Conservation (phyloP, 2,888 invertebrate genomes). For the Lobophora halterata region DNA sequence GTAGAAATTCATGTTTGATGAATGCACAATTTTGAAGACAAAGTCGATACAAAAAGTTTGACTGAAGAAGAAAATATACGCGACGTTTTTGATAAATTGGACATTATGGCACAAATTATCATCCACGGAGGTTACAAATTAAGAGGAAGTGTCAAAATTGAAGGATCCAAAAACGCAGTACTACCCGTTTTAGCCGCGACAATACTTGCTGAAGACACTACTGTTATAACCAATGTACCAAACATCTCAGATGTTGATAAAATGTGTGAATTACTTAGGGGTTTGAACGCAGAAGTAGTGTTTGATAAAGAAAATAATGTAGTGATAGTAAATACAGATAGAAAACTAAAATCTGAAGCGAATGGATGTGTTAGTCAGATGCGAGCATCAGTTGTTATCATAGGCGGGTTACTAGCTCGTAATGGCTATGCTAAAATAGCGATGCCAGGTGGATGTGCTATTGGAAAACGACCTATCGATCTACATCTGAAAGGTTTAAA, state of each 20-base stretch:
- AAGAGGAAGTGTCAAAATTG: conserved; percentile 17
- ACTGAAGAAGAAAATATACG: too few relatives aligned
- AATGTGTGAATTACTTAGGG: conserved; percentile 16
- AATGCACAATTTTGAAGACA: too few relatives aligned
- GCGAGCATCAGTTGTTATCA: conserved; percentile 18
- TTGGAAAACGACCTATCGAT: conserved; percentile 22
- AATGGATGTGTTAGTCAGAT: conserved; percentile 10
- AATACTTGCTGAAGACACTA: conserved; percentile 12
- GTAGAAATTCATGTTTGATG: too few relatives aligned
- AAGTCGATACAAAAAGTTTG: too few relatives aligned
- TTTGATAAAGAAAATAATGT: conserved; percentile 15
- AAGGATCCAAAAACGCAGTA: conserved; percentile 14
- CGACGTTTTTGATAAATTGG: too few relatives aligned
- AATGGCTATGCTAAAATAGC: conserved; percentile 13
- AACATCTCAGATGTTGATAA: conserved; percentile 18
- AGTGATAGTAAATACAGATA: conserved; percentile 13
- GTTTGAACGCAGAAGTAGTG: conserved; percentile 13
- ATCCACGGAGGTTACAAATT: conserved; percentile 15
- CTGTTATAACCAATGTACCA: conserved; percentile 19
- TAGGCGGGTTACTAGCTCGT: conserved; percentile 21
- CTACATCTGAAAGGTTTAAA: conserved; percentile 22
- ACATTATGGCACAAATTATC: conserved; percentile 25
- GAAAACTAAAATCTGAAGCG: conserved; percentile 1
- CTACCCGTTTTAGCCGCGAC: conserved; percentile 22
- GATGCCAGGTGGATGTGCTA: conserved; percentile 21